Base-by-base conservation (phyloP, 2,888 invertebrate species). In the Machimus rusticus region DNA sequence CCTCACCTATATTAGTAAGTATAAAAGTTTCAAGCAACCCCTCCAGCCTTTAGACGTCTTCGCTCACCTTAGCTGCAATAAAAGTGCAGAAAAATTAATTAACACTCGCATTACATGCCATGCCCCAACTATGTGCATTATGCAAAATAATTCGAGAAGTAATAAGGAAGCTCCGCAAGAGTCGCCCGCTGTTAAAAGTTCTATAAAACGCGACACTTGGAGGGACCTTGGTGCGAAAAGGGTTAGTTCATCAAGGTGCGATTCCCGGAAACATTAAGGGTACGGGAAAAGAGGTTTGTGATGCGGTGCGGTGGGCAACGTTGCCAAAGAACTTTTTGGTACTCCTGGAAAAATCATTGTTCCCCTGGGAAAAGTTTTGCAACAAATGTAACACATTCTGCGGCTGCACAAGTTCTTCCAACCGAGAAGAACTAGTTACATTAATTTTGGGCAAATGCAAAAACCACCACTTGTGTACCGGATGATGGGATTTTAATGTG, bases 41-140 rank as follows among this genome's bases (percentile, higher is more conserved):
- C n/a, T 39, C 8, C 28, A 14, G 74, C 37, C n/a, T 2, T 55
- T 34, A 51, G 37, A 84, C 19, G 37, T 66, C 37, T 66, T 39
- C 57, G 66, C 19, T 84, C n/a, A 57, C 82, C 66, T 66, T 28
- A 28, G 12, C 9, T 84, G 82, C 19, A 84, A 84, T 57, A 66
- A 55, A 84, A 31, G 37, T 66, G 66, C 19, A 84, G 66, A 37
- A 82, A 57, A 84, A 66, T 84, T 84, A 84, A 84, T 84, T 84
- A 84, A 66, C 66, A 84, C 82, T 66, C 39, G 8, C 6, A 79
- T 51, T 51, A 51, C 51, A 79, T 79, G 66, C 66, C 66, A 66
- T 23, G 28, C 12, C 19, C 28, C 23, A 51, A 51, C 12, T 74
- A 31, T 23, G 19, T 77, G 77, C 37, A 77, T 77, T 77, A 37